A percentile compares a stretch with the other conserved stretches of the same genome.
Conservation (phyloP, 1,140 invertebrate species). For the Gonatopus flavifemur region DNA sequence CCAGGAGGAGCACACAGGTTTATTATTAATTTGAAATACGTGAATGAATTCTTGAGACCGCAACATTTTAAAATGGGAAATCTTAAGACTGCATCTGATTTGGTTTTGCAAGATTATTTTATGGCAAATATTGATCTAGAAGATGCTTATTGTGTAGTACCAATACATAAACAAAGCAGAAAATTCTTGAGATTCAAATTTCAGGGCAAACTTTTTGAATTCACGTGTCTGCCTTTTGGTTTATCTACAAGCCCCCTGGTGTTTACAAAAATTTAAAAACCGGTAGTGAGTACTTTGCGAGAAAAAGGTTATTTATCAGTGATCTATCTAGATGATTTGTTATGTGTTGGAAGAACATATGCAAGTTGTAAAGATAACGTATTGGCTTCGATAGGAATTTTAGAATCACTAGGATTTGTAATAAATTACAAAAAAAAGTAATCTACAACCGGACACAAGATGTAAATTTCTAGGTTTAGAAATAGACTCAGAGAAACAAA, state of each 20-base stretch:
- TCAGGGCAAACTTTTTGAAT: neutral
- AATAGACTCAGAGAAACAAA: neutral
- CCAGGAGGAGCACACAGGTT: slow-evolving; percentile 3
- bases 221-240: neutral
- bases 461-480: neutral
- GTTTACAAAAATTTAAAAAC: neutral
- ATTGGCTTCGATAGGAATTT: neutral
- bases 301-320: neutral
- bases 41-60: slow-evolving; percentile 9
- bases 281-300: neutral
- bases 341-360: neutral
- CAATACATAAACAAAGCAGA: neutral
- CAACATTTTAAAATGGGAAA: slow-evolving; percentile 28
- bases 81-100: slow-evolving; percentile 4
- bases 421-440: neutral
- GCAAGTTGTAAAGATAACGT: neutral
- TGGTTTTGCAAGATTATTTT: slow-evolving; percentile 13
- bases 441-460: neutral
- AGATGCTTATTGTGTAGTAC: neutral
- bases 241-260: neutral
- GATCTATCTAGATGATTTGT: neutral
- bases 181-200: slow-evolving; percentile 12
- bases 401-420: neutral
- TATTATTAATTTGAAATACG: slow-evolving; percentile 18
- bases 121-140: slow-evolving; percentile 6